Percentiles rank a stretch among this genome's conserved stretches.
These are phyloP conservation scores for Galeopsomyia nigrocyanea DNA, from an alignment of 2,888 invertebrate species.

Conservation along the genomic window DNA sequence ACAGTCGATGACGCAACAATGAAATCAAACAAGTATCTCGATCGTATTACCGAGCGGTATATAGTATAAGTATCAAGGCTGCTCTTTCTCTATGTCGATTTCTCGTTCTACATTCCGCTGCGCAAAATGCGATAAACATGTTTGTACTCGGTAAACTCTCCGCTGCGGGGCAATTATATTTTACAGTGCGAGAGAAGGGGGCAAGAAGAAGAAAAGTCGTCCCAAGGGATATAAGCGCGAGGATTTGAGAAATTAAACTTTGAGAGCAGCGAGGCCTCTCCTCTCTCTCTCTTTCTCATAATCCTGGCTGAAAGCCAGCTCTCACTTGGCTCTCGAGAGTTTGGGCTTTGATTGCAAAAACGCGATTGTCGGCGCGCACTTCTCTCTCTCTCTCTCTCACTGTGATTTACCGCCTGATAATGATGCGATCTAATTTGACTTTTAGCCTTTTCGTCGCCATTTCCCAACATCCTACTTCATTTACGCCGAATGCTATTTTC, in stretches of 20 bases:
- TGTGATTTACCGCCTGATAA: slow-evolving; percentile 45
- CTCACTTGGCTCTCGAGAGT: slow-evolving; percentile 49
- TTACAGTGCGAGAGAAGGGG: slow-evolving; percentile 14
- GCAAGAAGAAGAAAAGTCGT: slow-evolving; percentile 31
- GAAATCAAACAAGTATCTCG: slow-evolving; percentile 12
- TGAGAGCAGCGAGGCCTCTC: slow-evolving; percentile 49
- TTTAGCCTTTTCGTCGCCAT: background rate
- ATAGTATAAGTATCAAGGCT: slow-evolving; percentile 16
- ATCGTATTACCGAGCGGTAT: background rate
- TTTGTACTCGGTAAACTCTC: slow-evolving; percentile 8
- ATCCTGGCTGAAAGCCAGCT: slow-evolving; percentile 61
- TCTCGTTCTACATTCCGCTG: slow-evolving; percentile 29
- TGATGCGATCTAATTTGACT: slow-evolving; percentile 27
- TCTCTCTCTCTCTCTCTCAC: slow-evolving; percentile 46
- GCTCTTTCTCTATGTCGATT: slow-evolving; percentile 30
- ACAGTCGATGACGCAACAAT: slow-evolving; percentile 4
- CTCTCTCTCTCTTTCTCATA: slow-evolving; percentile 56
- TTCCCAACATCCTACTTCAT: too few relatives aligned
- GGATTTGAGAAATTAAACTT: slow-evolving; percentile 64
- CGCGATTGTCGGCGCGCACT: slow-evolving; percentile 6
- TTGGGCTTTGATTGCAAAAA: slow-evolving; percentile 52
- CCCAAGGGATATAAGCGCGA: slow-evolving; percentile 33
- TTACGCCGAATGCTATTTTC: too few relatives aligned
- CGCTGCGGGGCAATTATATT: slow-evolving; percentile 24
- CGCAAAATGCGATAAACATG: slow-evolving; percentile 23